phyloP scores from a whole-genome alignment of 2,888 invertebrate genomes.

The Pinctada fucata region DNA sequence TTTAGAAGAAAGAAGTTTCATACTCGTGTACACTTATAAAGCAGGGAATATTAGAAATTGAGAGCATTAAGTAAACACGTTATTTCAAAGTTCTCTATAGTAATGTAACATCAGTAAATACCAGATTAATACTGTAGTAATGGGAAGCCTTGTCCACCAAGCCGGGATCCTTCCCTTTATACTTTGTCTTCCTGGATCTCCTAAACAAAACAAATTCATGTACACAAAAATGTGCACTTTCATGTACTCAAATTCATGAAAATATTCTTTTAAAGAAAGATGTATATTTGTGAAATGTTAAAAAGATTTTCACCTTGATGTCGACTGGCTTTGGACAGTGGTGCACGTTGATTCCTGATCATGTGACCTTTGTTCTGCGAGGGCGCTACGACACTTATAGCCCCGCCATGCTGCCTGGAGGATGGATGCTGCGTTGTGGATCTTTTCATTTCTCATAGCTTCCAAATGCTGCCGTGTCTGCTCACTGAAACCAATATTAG shows the following conservation, averaged over 20 bases:
- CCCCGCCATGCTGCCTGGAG: conserved; percentile 92
- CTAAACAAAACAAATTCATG: neutral
- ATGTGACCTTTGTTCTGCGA: neutral
- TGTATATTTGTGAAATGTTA: neutral
- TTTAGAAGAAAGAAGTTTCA: too few relatives aligned
- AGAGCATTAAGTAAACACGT: too few relatives aligned
- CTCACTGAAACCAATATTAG: too few relatives aligned
- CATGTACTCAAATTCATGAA: too few relatives aligned
- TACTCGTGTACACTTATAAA: too few relatives aligned
- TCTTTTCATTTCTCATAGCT: conserved; percentile 86
- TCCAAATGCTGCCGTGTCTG: conserved; percentile 84
- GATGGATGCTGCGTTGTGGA: conserved; percentile 88
- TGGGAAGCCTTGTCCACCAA: conserved; percentile 41
- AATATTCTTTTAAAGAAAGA: too few relatives aligned
- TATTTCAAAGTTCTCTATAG: neutral
- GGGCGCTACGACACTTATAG: conserved; percentile 77
- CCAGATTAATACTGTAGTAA: conserved; percentile 45
- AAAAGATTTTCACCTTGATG: neutral
- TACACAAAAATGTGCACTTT: too few relatives aligned
- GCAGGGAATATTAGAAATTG: too few relatives aligned
- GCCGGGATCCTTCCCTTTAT: conserved; percentile 32
- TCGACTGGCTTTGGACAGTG: neutral
- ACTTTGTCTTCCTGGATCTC: conserved; percentile 19
- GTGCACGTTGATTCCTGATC: neutral
- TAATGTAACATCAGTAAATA: conserved; percentile 13